Percentiles rank a stretch among this genome's conserved stretches.
Evolutionary conservation across 2,797 vertebrate genomes (phyloP).

Genomic region (Spinus olivaceus): DNA sequence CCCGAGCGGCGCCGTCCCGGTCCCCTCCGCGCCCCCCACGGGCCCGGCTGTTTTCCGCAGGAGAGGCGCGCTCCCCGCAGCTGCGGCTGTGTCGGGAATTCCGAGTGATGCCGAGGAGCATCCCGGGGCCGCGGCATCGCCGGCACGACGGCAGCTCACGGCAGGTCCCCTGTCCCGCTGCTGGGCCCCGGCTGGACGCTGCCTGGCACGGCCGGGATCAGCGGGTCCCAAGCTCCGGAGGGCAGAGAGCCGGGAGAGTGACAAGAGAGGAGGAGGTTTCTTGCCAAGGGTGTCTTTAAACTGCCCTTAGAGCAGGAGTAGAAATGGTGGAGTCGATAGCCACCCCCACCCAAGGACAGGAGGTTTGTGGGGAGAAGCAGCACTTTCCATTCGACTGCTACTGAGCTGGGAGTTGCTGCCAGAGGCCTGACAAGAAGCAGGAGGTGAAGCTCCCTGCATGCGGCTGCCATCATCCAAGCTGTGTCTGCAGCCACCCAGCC

Average conservation of each 20-base stretch:
- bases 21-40: not conserved
- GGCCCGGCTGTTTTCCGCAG: not conserved
- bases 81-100: not conserved
- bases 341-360: not conserved
- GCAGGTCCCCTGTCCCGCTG: not conserved
- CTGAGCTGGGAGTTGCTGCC: no score
- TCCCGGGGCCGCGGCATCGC: not conserved
- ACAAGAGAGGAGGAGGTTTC: no score
- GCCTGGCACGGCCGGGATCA: not conserved
- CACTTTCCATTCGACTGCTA: fast-evolving
- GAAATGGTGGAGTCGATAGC: not conserved
- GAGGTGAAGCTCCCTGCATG: not conserved
- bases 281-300: not conserved
- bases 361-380: not conserved
- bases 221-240: not conserved
- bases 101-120: not conserved
- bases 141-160: not conserved
- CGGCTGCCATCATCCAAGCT: not conserved
- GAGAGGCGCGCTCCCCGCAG: not conserved
- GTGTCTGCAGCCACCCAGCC: not conserved
- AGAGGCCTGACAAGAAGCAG: not conserved
- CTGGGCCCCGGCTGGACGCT: not conserved
- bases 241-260: not conserved
- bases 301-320: not conserved
- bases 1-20: not conserved